Base-by-base conservation (phyloP, 2,888 invertebrate species). In the Athetis lepigone region DNA sequence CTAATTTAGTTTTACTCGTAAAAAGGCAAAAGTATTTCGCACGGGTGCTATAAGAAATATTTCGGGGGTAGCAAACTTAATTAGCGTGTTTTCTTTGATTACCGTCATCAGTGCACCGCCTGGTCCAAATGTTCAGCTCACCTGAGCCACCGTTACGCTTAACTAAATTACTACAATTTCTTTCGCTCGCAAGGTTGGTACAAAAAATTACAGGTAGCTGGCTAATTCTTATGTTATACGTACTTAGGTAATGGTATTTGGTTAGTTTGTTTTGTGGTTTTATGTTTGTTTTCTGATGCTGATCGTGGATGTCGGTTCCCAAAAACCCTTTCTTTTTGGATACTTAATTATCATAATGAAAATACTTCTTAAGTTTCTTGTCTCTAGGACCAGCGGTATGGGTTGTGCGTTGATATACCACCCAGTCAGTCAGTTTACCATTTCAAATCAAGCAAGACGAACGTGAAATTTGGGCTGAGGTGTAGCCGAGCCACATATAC, bases 41-140 rank as follows among this genome's bases (percentile, higher is more conserved):
- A 70, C 58, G 58, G 46, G 64, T 73, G 65, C 62, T 57, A 46
- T 80, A 85, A 86, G 88, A 88, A 89, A 90, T 90, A 90, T 91
- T 89, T 85, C 75, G 80, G 85, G 86, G 86, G 89, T 84, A 83
- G 84, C 85, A 88, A 82, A 92, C 88, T 93, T 94, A 94, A 94
- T 94, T 93, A 94, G 92, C 89, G 90, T 90, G 90, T 93, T 94
- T 94, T 94, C 94, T 95, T 92, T 94, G 94, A 94, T 94, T 94
- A 91, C 93, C 82, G 90, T 88, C 92, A 94, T 94, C 94, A 92
- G 91, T 85, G 92, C 92, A 86, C 92, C 94, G 90, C 93, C 83
- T 94, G 94, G 84, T 69, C 72, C 81, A 80, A 92, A 94, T 88
- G 87, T 88, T 89, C 80, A 85, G 85, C 87, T 88, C 92, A 93